A percentile compares a stretch with the other conserved stretches of the same genome.
These are phyloP conservation scores for Hydractinia echinata DNA, from an alignment of 30 jellyfish, hydroid and myxozoan species.

Conservation along the genomic window DNA sequence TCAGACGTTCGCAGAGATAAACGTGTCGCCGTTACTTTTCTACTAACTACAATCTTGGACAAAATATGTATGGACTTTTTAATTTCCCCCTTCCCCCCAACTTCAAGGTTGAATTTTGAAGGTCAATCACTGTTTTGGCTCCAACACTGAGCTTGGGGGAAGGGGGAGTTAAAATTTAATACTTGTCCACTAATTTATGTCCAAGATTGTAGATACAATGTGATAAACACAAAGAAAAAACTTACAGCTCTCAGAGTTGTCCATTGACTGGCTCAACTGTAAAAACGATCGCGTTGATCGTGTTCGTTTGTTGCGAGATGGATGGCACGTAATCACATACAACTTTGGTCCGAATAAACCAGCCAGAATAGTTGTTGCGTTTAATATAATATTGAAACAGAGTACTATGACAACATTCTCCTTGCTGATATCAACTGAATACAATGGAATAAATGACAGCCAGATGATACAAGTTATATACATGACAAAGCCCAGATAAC, in stretches of 20 bases:
- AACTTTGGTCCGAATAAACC: conserved; percentile 82
- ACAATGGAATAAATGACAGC: conserved; percentile 59
- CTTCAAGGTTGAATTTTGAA: too few species aligned
- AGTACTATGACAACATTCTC: conserved; percentile 40
- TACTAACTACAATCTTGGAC: too few species aligned
- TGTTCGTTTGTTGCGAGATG: conserved; percentile 40
- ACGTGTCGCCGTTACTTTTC: too few species aligned
- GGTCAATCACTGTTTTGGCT: too few species aligned
- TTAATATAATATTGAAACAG: conserved; percentile 50
- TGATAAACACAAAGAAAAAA: neutral
- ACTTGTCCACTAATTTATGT: too few species aligned
- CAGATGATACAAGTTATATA: conserved; percentile 66
- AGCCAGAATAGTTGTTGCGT: conserved; percentile 80
- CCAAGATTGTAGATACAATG: too few species aligned
- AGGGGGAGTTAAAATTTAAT: too few species aligned
- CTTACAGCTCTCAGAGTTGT: neutral
- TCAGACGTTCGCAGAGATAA: too few species aligned
- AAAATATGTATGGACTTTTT: too few species aligned
- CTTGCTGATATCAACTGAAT: conserved; percentile 29
- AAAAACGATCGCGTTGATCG: conserved; percentile 13
- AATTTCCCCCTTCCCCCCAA: too few species aligned
- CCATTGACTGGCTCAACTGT: conserved; percentile 18
- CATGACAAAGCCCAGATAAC: conserved; percentile 80
- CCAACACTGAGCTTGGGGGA: too few species aligned
- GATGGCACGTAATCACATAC: conserved; percentile 53